A percentile compares a stretch with the other conserved stretches of the same genome.
These are phyloP conservation scores for Stichodactyla mertensii DNA, from an alignment of 64 coral and sea anemone species.

Conservation along the genomic window DNA sequence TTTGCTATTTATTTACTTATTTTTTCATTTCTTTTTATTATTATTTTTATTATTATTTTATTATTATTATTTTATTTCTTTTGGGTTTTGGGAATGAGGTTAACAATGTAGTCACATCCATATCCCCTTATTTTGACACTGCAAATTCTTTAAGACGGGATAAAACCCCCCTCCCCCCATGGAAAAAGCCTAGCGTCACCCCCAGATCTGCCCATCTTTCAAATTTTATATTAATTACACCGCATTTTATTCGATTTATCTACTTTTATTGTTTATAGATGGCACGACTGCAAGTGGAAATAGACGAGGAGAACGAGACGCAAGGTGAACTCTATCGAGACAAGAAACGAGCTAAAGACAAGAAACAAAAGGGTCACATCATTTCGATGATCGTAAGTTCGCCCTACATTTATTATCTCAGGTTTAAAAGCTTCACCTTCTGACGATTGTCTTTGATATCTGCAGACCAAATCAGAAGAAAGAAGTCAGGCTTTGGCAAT, in stretches of 20 bases:
- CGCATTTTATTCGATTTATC: not conserved
- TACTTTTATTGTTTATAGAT: constrained; percentile 36
- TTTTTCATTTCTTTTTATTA: not conserved
- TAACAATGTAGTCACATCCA: too few species aligned
- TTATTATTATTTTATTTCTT: not conserved
- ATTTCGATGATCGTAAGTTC: constrained; percentile 57
- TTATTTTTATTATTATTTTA: not conserved
- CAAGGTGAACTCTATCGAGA: constrained; percentile 43
- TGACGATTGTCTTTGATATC: not conserved
- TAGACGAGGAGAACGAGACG: constrained; percentile 89
- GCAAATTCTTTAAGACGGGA: too few species aligned
- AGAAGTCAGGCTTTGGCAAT: constrained; percentile 77
- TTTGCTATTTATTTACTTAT: not conserved
- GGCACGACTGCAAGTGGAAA: constrained; percentile 71
- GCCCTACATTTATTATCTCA: not conserved
- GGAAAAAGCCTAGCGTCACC: too few species aligned
- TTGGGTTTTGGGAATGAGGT: not conserved
- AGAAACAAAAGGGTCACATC: constrained; percentile 40
- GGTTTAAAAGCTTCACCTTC: too few species aligned
- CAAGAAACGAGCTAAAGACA: constrained; percentile 38
- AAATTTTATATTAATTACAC: not conserved
- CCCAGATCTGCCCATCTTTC: too few species aligned
- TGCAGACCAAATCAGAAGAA: constrained; percentile 74
- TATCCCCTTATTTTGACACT: too few species aligned
- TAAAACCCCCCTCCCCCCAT: too few species aligned